A percentile compares a stretch with the other conserved stretches of the same genome.
Evolutionary conservation across 2,113 vertebrate species (phyloP).

Genomic region (Ageneiosus marmoratus): DNA sequence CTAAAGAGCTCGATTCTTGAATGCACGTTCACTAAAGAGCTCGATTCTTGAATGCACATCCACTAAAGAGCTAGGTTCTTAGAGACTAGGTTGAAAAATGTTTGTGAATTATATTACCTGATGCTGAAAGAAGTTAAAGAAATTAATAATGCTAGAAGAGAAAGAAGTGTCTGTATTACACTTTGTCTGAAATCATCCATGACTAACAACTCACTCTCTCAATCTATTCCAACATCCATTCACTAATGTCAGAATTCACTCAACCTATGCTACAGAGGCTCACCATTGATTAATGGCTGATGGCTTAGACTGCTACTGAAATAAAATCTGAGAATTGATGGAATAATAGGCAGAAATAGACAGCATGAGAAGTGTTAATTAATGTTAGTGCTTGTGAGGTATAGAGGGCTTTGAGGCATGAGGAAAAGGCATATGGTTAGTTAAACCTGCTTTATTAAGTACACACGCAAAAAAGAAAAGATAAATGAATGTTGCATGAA

Average conservation of each 20-base stretch:
- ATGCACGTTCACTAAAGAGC: no score
- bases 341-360: conserved; percentile 43
- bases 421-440: background rate
- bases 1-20: no score
- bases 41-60: no score
- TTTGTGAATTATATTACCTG: conserved; percentile 1
- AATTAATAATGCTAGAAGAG: conserved; percentile 22
- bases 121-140: background rate
- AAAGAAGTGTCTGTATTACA: conserved; percentile 11
- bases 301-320: background rate
- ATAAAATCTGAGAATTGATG: background rate
- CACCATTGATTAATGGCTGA: conserved; percentile 21
- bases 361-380: background rate
- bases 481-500: background rate
- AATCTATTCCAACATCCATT: conserved; percentile 27
- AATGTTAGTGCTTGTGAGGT: background rate
- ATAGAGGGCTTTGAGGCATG: background rate
- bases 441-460: conserved; percentile 4
- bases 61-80: no score
- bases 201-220: background rate
- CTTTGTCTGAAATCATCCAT: conserved; percentile 21
- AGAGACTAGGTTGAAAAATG: background rate
- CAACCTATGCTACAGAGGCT: background rate
- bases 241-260: conserved; percentile 12
- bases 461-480: conserved; percentile 7